Evolutionary conservation across 2,797 vertebrate genomes (phyloP), one percentile per base, ranked within the genome.

Genomic region (Pempheris klunzingeri): DNA sequence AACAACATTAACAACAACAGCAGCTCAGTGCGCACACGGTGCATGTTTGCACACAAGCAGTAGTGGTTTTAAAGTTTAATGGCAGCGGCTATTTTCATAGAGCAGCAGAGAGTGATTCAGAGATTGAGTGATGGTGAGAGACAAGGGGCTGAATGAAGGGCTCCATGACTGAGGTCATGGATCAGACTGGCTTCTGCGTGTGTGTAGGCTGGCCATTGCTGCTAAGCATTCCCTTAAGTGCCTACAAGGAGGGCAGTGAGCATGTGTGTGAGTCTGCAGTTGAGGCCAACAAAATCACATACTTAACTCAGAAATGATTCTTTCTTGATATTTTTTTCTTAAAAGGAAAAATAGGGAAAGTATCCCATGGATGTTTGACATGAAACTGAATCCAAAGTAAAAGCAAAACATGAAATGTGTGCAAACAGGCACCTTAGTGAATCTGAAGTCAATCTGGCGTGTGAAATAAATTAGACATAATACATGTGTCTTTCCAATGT

Each of bases 21-120:
- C 77, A 72, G 64, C 59, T 57, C 71, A 47, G 64, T 32, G 62
- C 68, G 41, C 70, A 39, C 72, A 65, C 30, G 10, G 66, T 34
- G 70, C 70, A 43, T 74, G 86, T 87, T 84, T 85, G 81, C 88
- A 89, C 87, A 90, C 87, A 74, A 61, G 81, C 84, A 59, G 82
- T 69, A 70, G 82, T 75, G 73, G 78, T 50, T 90, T 92, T 84
- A 87, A 92, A 86, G 20, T 90, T 92, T 92, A 84, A 93, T 86
- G 84, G 69, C 80, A 26, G 78, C 7, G 38, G 72, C 83, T 92
- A 86, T 88, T 93, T 92, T 84, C 67, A 82, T 15, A 61, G 80
- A 66, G 62, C 60, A 3, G 77, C 18, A 4, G 55, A 77, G 81
- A 87, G 81, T 71, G 82, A 87, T 63, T 77, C 84, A 76, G 74